Percentiles rank a stretch among this genome's conserved stretches.
Conservation (phyloP, 2,888 invertebrate species). For the Chromoteleia sp. region DNA sequence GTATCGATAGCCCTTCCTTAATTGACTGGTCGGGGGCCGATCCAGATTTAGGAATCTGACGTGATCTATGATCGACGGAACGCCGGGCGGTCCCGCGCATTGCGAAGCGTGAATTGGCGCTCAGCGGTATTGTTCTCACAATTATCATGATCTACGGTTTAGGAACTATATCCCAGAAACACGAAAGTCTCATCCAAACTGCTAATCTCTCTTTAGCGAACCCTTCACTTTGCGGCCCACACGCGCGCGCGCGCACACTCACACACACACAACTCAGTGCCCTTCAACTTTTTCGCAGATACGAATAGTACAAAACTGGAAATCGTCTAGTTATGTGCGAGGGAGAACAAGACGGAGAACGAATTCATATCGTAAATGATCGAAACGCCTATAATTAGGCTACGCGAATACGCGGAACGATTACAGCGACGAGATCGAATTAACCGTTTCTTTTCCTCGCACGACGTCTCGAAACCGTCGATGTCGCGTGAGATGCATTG, state of each 20-base stretch:
- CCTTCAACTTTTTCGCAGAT: conserved; percentile 59
- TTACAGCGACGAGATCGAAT: conserved; percentile 58
- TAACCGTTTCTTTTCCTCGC: conserved; percentile 72
- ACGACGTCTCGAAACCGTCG: conserved; percentile 41
- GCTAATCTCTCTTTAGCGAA: conserved; percentile 81
- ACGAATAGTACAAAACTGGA: conserved; percentile 67
- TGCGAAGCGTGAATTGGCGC: conserved; percentile 80
- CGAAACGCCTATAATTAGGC: conserved; percentile 82
- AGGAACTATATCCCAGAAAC: conserved; percentile 80
- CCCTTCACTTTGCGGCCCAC: conserved; percentile 76
- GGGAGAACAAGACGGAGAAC: conserved; percentile 29
- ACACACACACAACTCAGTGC: conserved; percentile 29
- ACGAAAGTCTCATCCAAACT: conserved; percentile 80
- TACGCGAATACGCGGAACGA: conserved; percentile 77
- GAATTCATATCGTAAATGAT: conserved; percentile 74
- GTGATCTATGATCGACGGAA: conserved; percentile 76
- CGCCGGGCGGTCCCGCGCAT: conserved; percentile 66
- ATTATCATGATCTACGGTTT: conserved; percentile 84
- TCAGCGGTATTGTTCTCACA: conserved; percentile 84
- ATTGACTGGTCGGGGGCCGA: conserved; percentile 45
- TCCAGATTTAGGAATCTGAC: conserved; percentile 67
- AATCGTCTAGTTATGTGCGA: conserved; percentile 49
- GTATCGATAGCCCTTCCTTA: conserved; percentile 10
- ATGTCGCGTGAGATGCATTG: too few species aligned
- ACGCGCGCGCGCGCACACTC: conserved; percentile 15